Base-by-base conservation (phyloP, 2,888 invertebrate species). In the Cheilosia urbana region DNA sequence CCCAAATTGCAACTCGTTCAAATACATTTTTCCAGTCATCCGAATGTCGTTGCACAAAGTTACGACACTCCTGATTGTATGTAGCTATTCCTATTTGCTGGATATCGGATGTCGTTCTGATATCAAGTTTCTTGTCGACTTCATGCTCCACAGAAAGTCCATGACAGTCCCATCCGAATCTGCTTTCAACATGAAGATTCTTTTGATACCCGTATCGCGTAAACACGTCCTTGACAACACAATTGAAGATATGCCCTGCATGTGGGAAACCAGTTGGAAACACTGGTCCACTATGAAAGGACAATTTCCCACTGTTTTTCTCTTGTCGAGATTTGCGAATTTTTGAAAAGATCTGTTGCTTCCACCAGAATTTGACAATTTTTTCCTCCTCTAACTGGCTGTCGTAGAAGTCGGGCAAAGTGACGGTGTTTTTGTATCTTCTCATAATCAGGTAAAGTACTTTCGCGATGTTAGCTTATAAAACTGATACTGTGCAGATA, bases 121-220 rank as follows among this genome's bases (percentile, higher is more conserved):
- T 98, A 5, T 95, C 96, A 19, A 98, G 92, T 1, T 94, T 93
- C 93, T 97, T 97, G 90, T 97, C 97, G 89, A 97, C 96, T 93
- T 97, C 96, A 93, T 95, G 96, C 91, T 97, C 97, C 58, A 99
- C 97, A 11, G 98, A 98, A 57, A 99, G 93, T 5, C 98, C 98
- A 93, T 99, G 99, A 89, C 97, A 97, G 93, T 98, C 98, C 98
- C 99, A 99, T 3, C 98, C 98, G 93, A 99, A 98, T 68, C 98
- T 93, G 87, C 98, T 94, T 94, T 94, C 98, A 85, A 94, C 98
- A 91, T 98, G 95, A 90, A 93, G 96, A 0, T 98, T 98, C 93
- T 93, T 93, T 92, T 98, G 98, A 91, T 98, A 97, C 4, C 98
- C 98, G 93, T 96, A 98, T 87, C 98, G 93, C 0, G 98, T 98